Evolutionary conservation across 2,888 invertebrate species (phyloP).

Genomic region (Seira musarum): DNA sequence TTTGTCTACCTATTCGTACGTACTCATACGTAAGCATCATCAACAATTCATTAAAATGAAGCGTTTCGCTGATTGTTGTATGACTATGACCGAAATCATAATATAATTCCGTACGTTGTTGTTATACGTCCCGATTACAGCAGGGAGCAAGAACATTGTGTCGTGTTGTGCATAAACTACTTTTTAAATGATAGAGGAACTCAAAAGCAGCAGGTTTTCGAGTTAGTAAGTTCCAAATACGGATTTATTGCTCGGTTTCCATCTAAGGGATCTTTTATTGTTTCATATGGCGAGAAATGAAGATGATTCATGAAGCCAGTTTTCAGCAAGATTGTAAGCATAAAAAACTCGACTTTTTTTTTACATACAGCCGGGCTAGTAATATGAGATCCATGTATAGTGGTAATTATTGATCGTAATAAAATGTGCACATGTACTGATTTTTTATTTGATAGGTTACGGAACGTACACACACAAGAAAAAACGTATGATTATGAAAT

Average conservation of each 20-base stretch:
- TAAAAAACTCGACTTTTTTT: not conserved
- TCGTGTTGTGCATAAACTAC: conserved; percentile 4
- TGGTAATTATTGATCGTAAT: not conserved
- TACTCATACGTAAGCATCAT: not conserved
- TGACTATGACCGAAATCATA: not conserved
- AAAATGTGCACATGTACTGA: not conserved
- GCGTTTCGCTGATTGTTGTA: not conserved
- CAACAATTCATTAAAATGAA: not conserved
- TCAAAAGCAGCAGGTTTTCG: conserved; percentile 17
- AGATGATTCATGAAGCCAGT: conserved; percentile 31
- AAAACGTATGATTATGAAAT: not conserved
- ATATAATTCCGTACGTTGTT: not conserved
- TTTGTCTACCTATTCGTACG: not conserved
- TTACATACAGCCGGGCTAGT: too few relatives aligned
- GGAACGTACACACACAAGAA: too few relatives aligned
- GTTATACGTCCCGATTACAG: too few relatives aligned
- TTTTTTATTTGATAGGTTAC: not conserved
- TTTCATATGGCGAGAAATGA: conserved; percentile 11
- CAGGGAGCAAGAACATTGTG: not conserved
- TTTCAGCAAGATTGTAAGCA: conserved; percentile 14
- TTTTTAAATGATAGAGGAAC: not conserved
- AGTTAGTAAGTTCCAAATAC: conserved; percentile 18
- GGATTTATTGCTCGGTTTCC: conserved; percentile 20
- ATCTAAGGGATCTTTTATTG: conserved; percentile 26
- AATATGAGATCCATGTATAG: not conserved